phyloP scores from a whole-genome alignment of 2,113 vertebrate species.

The Epinephelus fuscoguttatus region DNA sequence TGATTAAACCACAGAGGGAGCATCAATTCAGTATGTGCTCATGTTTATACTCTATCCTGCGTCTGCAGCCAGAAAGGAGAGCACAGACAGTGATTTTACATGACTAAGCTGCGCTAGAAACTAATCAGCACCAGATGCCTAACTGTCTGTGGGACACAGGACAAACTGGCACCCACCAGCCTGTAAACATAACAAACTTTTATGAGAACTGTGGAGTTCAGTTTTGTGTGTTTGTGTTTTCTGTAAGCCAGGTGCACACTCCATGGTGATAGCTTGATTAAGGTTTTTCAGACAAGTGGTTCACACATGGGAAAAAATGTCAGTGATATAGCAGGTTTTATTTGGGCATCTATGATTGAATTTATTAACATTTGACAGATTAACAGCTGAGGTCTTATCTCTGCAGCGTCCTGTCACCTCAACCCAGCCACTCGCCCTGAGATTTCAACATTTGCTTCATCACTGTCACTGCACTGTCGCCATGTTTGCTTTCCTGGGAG shows the following conservation, averaged over 20 bases:
- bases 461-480: slow-evolving; percentile 2
- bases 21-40: not conserved
- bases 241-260: not conserved
- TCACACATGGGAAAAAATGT: too few species aligned
- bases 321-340: not conserved
- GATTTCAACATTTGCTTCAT: slow-evolving; percentile 31
- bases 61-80: not conserved
- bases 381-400: slow-evolving; percentile 9
- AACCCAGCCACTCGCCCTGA: not conserved
- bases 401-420: not conserved
- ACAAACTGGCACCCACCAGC: not conserved
- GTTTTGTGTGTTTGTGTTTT: not conserved
- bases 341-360: not conserved
- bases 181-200: not conserved
- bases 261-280: not conserved
- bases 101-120: not conserved
- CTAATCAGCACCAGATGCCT: not conserved
- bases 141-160: not conserved
- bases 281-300: too few species aligned
- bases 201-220: not conserved
- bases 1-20: slow-evolving; percentile 10
- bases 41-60: not conserved
- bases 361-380: not conserved
- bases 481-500: slow-evolving; percentile 30
- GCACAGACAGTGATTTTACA: not conserved